Evolutionary conservation across 2,797 vertebrate species (phyloP).

Genomic region (Kryptolebias ocellatus): DNA sequence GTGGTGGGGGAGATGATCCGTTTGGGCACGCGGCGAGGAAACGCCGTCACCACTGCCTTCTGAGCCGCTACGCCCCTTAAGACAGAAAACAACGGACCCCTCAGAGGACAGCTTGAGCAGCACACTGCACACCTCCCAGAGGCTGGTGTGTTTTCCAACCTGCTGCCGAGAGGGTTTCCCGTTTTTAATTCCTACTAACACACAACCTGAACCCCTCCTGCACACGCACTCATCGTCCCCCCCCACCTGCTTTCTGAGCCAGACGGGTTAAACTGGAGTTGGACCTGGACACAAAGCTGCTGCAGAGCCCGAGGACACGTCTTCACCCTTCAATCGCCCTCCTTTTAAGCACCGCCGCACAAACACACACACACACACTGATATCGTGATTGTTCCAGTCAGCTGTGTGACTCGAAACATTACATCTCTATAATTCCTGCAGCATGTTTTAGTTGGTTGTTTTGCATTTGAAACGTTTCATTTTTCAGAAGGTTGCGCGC

Average conservation of each 20-base stretch:
- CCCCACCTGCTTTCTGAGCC: slow-evolving; percentile 69
- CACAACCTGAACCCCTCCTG: slow-evolving; percentile 37
- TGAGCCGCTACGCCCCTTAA: slow-evolving; percentile 64
- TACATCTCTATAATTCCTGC: slow-evolving; percentile 56
- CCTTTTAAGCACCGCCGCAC: slow-evolving; percentile 45
- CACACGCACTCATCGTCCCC: slow-evolving; percentile 4
- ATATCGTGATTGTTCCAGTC: slow-evolving; percentile 43
- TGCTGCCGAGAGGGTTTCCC: slow-evolving; percentile 19
- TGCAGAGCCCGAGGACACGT: slow-evolving; percentile 41
- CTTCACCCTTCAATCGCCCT: slow-evolving; percentile 31
- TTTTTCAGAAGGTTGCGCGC: slow-evolving; percentile 65
- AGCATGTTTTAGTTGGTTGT: slow-evolving; percentile 55
- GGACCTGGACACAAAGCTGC: slow-evolving; percentile 37
- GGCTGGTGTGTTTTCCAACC: slow-evolving; percentile 42
- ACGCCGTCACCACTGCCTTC: slow-evolving; percentile 92
- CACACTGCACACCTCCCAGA: slow-evolving; percentile 32
- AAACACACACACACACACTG: slow-evolving; percentile 25
- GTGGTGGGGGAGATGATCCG: slow-evolving; percentile 87
- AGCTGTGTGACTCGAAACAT: slow-evolving; percentile 44
- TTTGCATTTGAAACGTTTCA: slow-evolving; percentile 31
- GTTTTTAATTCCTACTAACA: slow-evolving; percentile 41
- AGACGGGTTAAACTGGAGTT: slow-evolving; percentile 40
- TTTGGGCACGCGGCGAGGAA: slow-evolving; percentile 82
- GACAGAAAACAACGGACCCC: slow-evolving; percentile 11
- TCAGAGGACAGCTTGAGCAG: slow-evolving; percentile 11